Conservation (phyloP, 1,140 invertebrate genomes). For the Orius laevigatus region DNA sequence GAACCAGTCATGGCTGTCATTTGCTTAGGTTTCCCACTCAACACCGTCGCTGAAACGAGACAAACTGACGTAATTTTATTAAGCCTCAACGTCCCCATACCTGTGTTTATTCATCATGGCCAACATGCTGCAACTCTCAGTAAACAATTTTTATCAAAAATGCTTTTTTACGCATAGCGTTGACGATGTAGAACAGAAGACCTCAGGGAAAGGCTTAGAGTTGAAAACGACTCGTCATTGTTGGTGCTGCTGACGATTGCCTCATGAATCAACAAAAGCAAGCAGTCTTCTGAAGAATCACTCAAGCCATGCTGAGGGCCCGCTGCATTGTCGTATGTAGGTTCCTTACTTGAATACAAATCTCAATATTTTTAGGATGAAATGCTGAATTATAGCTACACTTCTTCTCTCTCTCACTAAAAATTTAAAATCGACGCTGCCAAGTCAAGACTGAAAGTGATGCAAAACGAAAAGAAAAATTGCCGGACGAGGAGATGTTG, state of each 20-base stretch:
- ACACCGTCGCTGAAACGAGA: conserved; percentile 54
- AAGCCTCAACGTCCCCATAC: conserved; percentile 55
- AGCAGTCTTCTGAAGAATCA: conserved; percentile 52
- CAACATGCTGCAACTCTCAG: conserved; percentile 45
- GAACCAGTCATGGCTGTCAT: conserved; percentile 56
- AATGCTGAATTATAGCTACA: conserved; percentile 14
- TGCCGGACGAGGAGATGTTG: too few species aligned
- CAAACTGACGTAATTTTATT: conserved; percentile 59
- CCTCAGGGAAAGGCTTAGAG: conserved; percentile 52
- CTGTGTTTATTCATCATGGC: conserved; percentile 62
- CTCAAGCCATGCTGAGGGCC: conserved; percentile 65
- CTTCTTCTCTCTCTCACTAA: neutral
- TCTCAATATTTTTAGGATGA: conserved; percentile 11
- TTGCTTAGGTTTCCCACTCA: conserved; percentile 64
- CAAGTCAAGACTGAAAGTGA: conserved; percentile 1
- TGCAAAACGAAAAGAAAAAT: conserved; percentile 7
- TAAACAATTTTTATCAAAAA: too few species aligned
- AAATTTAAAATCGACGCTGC: neutral
- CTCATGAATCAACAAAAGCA: conserved; percentile 53
- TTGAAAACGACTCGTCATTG: conserved; percentile 58
- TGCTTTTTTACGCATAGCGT: too few species aligned
- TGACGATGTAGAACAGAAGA: conserved; percentile 59
- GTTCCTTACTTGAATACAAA: too few species aligned
- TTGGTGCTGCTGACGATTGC: conserved; percentile 67
- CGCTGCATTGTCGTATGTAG: conserved; percentile 39